These are phyloP conservation scores for Yasuhikotakia modesta DNA, from an alignment of 2,797 vertebrate genomes.

Conservation along the genomic window DNA sequence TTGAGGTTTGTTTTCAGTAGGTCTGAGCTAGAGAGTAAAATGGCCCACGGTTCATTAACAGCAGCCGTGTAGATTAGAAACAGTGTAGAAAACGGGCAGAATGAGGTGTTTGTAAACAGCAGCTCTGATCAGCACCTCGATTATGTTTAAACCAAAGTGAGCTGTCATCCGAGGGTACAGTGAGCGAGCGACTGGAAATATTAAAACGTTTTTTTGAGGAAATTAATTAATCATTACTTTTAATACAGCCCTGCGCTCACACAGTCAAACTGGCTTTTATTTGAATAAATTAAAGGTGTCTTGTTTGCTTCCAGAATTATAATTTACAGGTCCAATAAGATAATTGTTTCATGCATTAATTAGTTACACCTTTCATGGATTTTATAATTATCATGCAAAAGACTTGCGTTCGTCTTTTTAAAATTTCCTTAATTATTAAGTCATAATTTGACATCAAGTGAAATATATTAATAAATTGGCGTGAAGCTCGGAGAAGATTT, in stretches of 20 bases:
- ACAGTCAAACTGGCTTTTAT: not conserved
- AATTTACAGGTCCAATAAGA: not conserved
- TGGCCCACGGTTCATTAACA: not conserved
- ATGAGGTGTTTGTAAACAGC: slow-evolving; percentile 25
- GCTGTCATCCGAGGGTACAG: not conserved
- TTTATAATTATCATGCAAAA: slow-evolving; percentile 14
- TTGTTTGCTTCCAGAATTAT: not conserved
- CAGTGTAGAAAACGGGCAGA: slow-evolving; percentile 18
- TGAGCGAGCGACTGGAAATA: not conserved
- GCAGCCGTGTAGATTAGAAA: not conserved
- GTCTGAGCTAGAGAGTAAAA: slow-evolving; percentile 30
- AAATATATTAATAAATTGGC: slow-evolving; percentile 16
- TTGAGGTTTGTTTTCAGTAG: slow-evolving; percentile 27
- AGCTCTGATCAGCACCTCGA: slow-evolving; percentile 11
- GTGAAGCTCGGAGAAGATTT: not conserved
- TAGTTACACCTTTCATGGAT: slow-evolving; percentile 6
- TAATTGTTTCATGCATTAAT: slow-evolving; percentile 26
- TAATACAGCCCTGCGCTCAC: not conserved
- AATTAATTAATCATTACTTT: slow-evolving; percentile 23
- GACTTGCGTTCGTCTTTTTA: not conserved
- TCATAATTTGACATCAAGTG: slow-evolving; percentile 14
- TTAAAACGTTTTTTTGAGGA: not conserved
- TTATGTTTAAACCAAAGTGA: slow-evolving; percentile 17
- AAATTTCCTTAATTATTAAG: not conserved
- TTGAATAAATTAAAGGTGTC: slow-evolving; percentile 24